Base-by-base conservation (phyloP, 2,888 invertebrate genomes). In the Lacanobia oleracea region DNA sequence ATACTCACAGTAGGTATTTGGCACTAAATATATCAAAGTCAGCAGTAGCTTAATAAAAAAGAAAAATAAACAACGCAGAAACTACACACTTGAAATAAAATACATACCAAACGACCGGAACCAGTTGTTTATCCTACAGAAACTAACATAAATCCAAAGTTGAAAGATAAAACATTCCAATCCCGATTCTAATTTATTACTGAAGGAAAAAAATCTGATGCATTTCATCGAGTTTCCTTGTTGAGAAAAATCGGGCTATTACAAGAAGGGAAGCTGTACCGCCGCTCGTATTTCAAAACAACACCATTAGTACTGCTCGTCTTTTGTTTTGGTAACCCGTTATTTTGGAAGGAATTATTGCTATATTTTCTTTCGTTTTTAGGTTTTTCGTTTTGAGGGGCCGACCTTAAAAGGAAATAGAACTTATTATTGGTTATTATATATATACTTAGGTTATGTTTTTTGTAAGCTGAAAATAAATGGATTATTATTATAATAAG, bases 241-340 rank as follows among this genome's bases (percentile, higher is more conserved):
- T 90, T 87, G 91, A 94, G 95, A 95, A 95, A 95, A 95, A 95
- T 95, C 91, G 92, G 83, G 87, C 93, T 91, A 95, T 94, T 94
- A 94, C 88, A 80, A 85, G 84, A 84, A 89, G 90, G 92, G 90
- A 89, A 89, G 88, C 90, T 86, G 85, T 61, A 87, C 88, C 88
- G 79, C 79, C 77, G 91, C 89, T 92, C 94, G 90, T 95, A 94
- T 94, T 94, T 95, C 95, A 94, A 94, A 94, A 94, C 91, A 95
- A 93, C 95, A 94, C 94, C 94, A 93, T 95, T 94, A 59, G 40
- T n/a, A 95, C 93, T 95, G 94, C 91, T 93, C 88, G 90, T 88
- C 90, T 93, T 94, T 92, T 92, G 91, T 92, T 92, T 90, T 87
- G 90, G 91, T 90, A 93, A 92, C 87, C 89, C 89, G 91, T 92